Conservation (phyloP, 2,113 vertebrate genomes). For the Taurulus bubalis region DNA sequence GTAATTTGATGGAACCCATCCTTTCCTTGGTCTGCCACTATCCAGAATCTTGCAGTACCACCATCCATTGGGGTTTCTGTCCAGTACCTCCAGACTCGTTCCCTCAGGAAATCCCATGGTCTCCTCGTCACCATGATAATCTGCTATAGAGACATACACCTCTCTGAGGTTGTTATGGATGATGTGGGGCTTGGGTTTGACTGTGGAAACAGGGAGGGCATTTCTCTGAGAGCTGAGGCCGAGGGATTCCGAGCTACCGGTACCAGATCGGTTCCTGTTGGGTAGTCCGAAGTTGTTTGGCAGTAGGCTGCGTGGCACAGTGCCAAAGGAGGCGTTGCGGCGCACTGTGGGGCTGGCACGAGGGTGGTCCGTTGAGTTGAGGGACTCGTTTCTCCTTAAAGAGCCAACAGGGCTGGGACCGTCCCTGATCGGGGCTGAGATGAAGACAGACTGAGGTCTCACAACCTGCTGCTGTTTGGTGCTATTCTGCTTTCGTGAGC, state of each 20-base stretch:
- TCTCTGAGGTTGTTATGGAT: constrained; percentile 96
- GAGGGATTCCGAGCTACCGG: constrained; percentile 83
- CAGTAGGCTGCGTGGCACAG: constrained; percentile 77
- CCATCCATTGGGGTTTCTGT: constrained; percentile 98
- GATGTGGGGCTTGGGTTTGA: constrained; percentile 95
- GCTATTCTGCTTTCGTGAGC: constrained; percentile 89
- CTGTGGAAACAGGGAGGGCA: constrained; percentile 91
- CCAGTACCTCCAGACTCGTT: constrained; percentile 96
- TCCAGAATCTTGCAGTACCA: constrained; percentile 99
- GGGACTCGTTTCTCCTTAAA: constrained; percentile 94
- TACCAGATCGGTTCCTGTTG: constrained; percentile 63
- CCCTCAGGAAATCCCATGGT: constrained; percentile 98
- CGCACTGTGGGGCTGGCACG: constrained; percentile 84
- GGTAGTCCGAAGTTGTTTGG: constrained; percentile 72
- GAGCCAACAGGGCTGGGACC: constrained; percentile 83
- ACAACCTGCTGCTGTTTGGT: constrained; percentile 91
- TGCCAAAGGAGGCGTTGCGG: constrained; percentile 94
- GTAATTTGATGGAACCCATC: constrained; percentile 99
- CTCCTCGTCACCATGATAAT: constrained; percentile 97
- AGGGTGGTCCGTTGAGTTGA: constrained; percentile 90
- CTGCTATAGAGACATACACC: constrained; percentile 94
- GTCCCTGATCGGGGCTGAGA: constrained; percentile 85
- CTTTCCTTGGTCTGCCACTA: constrained; percentile 92
- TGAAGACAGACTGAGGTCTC: constrained; percentile 95
- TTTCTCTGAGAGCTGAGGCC: constrained; percentile 86